Evolutionary conservation across 2,888 invertebrate genomes (phyloP), one percentile per base, ranked within the genome.

Genomic region (Beris chalybata): DNA sequence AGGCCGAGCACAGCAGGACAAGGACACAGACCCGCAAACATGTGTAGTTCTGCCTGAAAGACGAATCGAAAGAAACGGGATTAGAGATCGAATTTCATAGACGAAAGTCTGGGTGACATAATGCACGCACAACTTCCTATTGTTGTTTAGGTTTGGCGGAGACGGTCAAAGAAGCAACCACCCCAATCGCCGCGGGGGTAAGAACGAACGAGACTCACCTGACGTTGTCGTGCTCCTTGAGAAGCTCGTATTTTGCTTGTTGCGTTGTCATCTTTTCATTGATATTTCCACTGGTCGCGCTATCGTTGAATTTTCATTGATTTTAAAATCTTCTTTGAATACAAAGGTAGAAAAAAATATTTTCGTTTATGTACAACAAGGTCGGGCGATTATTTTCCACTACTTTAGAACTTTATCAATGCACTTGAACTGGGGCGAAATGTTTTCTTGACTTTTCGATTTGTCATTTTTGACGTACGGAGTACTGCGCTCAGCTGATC

Each of bases 1-100:
- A 69, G n/a, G 69, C 52, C 15, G 68, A 54, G 57, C 72, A 72
- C 48, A 72, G 66, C 43, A 63, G 55, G 12, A 70, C 32, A 13
- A 72, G 54, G 47, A 70, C 56, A 50, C 69, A 70, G 57, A 71
- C 45, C 32, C 71, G 69, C 6, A 71, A 53, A 52, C 69, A 71
- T 13, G 66, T 68, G 61, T 68, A 66, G 48, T 69, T 70, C 38
- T 69, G 66, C 47, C 70, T 71, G 48, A 12, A 70, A 67, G 29
- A 5, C 48, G 15, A 55, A 48, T 11, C 4, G 30, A 44, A 53
- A 53, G 30, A 44, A 53, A 53, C 6, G 53, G 5, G 29, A 29
- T 22, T 53, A 12, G 12, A 5, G 12, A 45, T 53, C 15, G 31
- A 50, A 22, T 15, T 12, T 9, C 44, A 44, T n/a, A 44, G 44